Base-by-base conservation (phyloP, 2,888 invertebrate genomes). In the Periphyllus acericola region DNA sequence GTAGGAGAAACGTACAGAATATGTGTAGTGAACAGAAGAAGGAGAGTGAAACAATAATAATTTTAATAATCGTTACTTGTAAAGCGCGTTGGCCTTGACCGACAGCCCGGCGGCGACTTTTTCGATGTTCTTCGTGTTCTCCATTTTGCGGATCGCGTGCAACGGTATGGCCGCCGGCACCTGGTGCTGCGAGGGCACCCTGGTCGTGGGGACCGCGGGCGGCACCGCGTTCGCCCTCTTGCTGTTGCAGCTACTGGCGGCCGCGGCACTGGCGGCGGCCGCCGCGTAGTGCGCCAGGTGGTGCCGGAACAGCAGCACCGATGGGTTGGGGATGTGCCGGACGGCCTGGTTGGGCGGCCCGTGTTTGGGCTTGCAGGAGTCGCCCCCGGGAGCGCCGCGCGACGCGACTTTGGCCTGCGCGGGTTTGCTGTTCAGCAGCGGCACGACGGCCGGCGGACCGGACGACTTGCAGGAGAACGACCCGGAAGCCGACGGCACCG, bases 241-340 rank as follows among this genome's bases (percentile, higher is more conserved):
- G 1, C 11, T 52, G 32, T 9, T 9, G 55, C 55, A 25, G 46
- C 29, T 79, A 55, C 52, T 71, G 36, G 21, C 72, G 29, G 80
- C 80, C 17, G 74, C 86, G 32, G 78, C 60, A 3, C 25, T 71
- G 19, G 87, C 79, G 32, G 55, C 81, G 9, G 81, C 87, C 1
- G 81, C 87, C 1, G 87, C 87, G 32, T 74, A 87, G 21, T 87
- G 87, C 3, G 79, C 87, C 81, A 81, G 92, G 90, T 92, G 92
- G 90, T 94, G 93, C 89, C 94, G 92, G 90, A 93, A 92, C 72
- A 94, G 93, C 90, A 94, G 90, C 17, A 93, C 92, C 83, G 94
- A 94, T 9, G 94, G 94, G 91, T 94, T 94, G 9, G 94, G 94
- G 89, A 94, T 94, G 90, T 93, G 94, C 74, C 94, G 92, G 46